phyloP scores from a whole-genome alignment of 2,888 invertebrate genomes.

The Drosophila atripex region DNA sequence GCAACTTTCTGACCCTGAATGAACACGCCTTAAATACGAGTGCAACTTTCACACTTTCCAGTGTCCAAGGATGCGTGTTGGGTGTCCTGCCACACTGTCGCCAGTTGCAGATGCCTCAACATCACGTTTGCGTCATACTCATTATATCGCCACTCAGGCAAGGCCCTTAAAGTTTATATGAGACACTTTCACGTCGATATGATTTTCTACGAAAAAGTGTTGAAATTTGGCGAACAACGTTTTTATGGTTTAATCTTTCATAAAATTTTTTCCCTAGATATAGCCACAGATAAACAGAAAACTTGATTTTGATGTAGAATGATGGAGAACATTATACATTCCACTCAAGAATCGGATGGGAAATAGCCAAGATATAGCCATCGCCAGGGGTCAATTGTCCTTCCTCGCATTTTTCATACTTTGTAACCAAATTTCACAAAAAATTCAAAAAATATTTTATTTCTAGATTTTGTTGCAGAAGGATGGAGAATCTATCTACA shows the following conservation, averaged over 20 bases:
- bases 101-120: conserved; percentile 25
- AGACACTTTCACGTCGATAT: conserved; percentile 43
- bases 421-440: no score
- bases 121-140: conserved; percentile 58
- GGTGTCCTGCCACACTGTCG: conserved; percentile 19
- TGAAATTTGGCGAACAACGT: not conserved
- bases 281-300: no score
- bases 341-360: no score
- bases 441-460: no score
- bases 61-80: conserved; percentile 11
- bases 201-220: conserved; percentile 42
- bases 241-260: not conserved
- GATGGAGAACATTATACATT: no score
- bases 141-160: conserved; percentile 50
- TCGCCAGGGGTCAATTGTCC: no score
- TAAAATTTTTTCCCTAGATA: not conserved
- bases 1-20: conserved; percentile 19
- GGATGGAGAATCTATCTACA: no score
- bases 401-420: no score
- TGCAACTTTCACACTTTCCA: conserved; percentile 3
- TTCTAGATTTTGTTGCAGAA: no score
- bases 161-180: conserved; percentile 59
- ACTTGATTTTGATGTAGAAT: no score
- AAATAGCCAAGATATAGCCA: no score
- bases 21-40: not conserved